Percentiles rank a stretch among this genome's conserved stretches.
phyloP scores from a whole-genome alignment of 2,797 vertebrate species.

The Lepilemur septentrionalis region DNA sequence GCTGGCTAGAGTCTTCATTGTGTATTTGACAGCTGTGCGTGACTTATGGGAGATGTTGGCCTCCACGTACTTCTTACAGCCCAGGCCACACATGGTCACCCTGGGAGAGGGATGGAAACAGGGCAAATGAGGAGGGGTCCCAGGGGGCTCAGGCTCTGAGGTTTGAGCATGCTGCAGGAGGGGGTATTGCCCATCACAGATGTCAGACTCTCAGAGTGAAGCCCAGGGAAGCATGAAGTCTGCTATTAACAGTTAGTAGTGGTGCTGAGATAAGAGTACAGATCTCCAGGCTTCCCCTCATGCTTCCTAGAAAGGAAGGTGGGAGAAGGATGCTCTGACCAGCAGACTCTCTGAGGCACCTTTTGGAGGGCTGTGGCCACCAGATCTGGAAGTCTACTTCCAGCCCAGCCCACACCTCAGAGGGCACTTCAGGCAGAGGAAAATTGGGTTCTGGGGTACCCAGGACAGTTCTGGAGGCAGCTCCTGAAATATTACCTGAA shows the following conservation, averaged over 20 bases:
- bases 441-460: neutral
- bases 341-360: neutral
- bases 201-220: conserved; percentile 23
- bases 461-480: neutral
- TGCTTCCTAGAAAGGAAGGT: neutral
- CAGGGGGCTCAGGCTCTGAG: neutral
- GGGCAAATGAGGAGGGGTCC: neutral
- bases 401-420: neutral
- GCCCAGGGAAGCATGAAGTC: neutral
- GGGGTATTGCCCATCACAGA: neutral
- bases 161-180: neutral
- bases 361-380: neutral
- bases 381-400: neutral
- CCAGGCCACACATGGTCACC: conserved; percentile 96
- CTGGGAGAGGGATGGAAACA: conserved; percentile 79
- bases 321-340: neutral
- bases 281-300: neutral
- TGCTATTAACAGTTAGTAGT: neutral
- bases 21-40: conserved; percentile 96
- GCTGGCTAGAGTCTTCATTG: conserved; percentile 97
- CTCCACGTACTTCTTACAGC: conserved; percentile 97
- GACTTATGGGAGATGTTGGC: conserved; percentile 98
- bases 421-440: neutral
- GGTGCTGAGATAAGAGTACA: neutral
- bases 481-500: neutral